Percentiles rank a stretch among this genome's conserved stretches.
Evolutionary conservation across 2,113 vertebrate species (phyloP).

Genomic region (Psophia crepitans): DNA sequence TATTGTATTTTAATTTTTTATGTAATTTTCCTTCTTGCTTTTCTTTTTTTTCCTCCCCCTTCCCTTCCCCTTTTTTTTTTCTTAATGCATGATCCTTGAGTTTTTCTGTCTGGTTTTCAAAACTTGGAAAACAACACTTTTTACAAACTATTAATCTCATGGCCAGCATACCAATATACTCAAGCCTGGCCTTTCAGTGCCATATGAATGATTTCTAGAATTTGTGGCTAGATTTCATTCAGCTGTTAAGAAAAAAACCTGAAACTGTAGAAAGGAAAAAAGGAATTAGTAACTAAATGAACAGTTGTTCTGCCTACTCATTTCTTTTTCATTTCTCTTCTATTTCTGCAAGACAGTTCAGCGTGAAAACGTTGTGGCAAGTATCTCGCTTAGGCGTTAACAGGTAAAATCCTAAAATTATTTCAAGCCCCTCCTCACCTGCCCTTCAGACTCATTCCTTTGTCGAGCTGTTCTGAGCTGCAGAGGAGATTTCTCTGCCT

Average conservation of each 20-base stretch:
- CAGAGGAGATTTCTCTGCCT: background rate
- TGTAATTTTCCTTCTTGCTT: background rate
- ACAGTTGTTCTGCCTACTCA: background rate
- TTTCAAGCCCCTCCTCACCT: background rate
- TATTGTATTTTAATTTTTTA: background rate
- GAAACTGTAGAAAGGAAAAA: background rate
- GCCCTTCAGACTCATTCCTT: background rate
- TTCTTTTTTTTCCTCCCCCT: too few relatives aligned
- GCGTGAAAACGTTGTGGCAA: background rate
- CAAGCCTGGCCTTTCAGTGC: rapidly evolving
- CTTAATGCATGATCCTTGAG: background rate
- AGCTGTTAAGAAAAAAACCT: background rate
- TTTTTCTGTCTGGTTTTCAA: background rate
- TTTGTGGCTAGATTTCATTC: background rate
- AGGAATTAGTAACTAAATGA: background rate
- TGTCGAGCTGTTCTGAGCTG: background rate
- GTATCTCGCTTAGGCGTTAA: background rate
- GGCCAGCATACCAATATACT: background rate
- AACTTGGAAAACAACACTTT: background rate
- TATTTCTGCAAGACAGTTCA: background rate
- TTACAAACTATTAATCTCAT: background rate
- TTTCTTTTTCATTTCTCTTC: background rate
- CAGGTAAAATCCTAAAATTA: background rate
- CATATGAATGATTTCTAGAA: background rate
- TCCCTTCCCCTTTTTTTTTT: background rate